Base-by-base conservation (phyloP, 2,797 vertebrate genomes). In the Tachyglossus aculeatus region DNA sequence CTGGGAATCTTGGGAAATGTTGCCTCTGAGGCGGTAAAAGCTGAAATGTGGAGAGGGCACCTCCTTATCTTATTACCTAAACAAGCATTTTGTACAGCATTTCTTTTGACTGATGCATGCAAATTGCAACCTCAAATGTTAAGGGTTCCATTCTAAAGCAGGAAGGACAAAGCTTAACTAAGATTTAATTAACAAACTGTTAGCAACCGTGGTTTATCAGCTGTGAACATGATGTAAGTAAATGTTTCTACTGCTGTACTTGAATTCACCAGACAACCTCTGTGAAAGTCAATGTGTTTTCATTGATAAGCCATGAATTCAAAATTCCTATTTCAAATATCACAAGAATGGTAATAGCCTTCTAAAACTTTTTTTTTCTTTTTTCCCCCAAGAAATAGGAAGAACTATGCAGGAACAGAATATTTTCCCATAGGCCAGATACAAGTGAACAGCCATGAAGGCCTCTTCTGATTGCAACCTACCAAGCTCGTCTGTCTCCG, bases 161-260 rank as follows among this genome's bases (percentile, higher is more conserved):
- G 44, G 60, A 88, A 88, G 81, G 82, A 88, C 85, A 90, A 90
- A 90, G 79, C 89, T 86, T 89, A 90, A 90, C 75, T 84, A 87
- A 88, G 80, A 89, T 90, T 88, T 91, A 90, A 91, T 90, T 89
- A 91, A 81, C 72, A 86, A 86, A 88, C 66, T 74, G 83, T 87
- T 89, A 89, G 74, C 75, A 77, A 78, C 63, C 67, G 74, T 24
- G 62, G 61, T 91, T 92, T 91, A 92, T 93, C 89, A 80, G 77
- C 83, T 79, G 58, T 78, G 84, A 85, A 84, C 79, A 83, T 3
- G 47, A 74, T 86, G 81, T 76, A 88, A 85, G 77, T 82, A 88
- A 90, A 89, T 87, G 73, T 85, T 88, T 89, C 74, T 70, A 55
- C 56, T 80, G 74, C 63, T 80, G 62, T 82, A 76, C 66, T 78